Conservation (phyloP, 2,888 invertebrate species). For the Epirrhoe alternata region DNA sequence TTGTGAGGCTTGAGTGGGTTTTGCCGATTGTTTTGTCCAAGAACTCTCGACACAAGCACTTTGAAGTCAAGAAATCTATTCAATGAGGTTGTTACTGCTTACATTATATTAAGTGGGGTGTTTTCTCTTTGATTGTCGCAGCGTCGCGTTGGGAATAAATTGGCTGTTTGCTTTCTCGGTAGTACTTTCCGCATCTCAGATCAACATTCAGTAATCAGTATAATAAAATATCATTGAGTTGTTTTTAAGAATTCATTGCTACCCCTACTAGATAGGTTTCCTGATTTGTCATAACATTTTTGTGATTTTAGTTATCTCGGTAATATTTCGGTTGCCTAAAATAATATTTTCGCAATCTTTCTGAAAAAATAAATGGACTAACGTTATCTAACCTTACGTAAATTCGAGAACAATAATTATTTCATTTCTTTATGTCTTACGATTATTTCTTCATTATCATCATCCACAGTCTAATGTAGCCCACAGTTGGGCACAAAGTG, state of each 20-base stretch:
- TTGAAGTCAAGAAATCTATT: slow-evolving; percentile 32
- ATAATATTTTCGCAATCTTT: not conserved
- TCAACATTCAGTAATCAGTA: slow-evolving; percentile 3
- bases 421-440: too few relatives aligned
- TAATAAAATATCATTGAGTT: slow-evolving; percentile 19
- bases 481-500: too few relatives aligned
- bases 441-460: too few relatives aligned
- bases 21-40: slow-evolving; percentile 15
- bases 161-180: slow-evolving; percentile 11
- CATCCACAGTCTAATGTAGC: too few relatives aligned
- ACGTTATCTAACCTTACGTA: not conserved
- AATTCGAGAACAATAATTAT: not conserved
- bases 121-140: slow-evolving; percentile 18
- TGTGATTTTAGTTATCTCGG: slow-evolving; percentile 1
- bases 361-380: not conserved
- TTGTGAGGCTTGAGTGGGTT: slow-evolving; percentile 20
- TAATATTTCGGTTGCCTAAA: slow-evolving; percentile 3
- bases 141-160: slow-evolving; percentile 13
- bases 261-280: not conserved
- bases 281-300: not conserved
- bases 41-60: slow-evolving; percentile 29
- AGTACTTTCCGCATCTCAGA: slow-evolving; percentile 8
- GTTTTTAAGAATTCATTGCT: slow-evolving; percentile 4
- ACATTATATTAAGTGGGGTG: slow-evolving; percentile 31
- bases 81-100: slow-evolving; percentile 34